Percentiles rank a stretch among this genome's conserved stretches.
These are phyloP conservation scores for Medauroidea extradentata DNA, from an alignment of 1,140 invertebrate species.

Conservation along the genomic window DNA sequence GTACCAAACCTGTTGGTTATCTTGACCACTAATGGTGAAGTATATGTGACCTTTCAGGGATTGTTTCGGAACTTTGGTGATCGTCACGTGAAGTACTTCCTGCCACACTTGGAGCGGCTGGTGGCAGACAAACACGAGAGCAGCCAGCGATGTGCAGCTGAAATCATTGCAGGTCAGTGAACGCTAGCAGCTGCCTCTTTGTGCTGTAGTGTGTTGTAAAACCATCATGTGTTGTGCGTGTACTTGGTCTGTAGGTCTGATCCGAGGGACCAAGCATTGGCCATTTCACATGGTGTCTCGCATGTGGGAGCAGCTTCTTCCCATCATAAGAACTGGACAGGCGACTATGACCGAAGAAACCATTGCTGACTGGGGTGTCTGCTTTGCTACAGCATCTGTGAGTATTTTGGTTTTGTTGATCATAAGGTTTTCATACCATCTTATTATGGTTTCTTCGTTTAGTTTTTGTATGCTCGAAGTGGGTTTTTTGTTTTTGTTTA, in stretches of 20 bases:
- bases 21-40: too few species aligned
- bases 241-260: slow-evolving; percentile 48
- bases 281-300: slow-evolving; percentile 56
- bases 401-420: slow-evolving; percentile 24
- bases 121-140: slow-evolving; percentile 68
- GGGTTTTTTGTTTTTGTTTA: neutral
- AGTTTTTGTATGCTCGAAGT: neutral
- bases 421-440: too few species aligned
- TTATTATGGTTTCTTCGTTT: neutral
- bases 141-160: slow-evolving; percentile 77
- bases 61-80: slow-evolving; percentile 77
- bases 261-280: slow-evolving; percentile 82
- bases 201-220: neutral
- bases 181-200: too few species aligned
- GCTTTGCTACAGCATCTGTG: slow-evolving; percentile 56
- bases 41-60: slow-evolving; percentile 47
- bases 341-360: slow-evolving; percentile 62
- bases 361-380: slow-evolving; percentile 70
- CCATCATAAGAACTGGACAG: slow-evolving; percentile 55
- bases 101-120: slow-evolving; percentile 60
- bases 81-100: slow-evolving; percentile 54
- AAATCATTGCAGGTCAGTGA: slow-evolving; percentile 60
- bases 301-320: slow-evolving; percentile 55
- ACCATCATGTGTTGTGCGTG: neutral
- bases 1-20: too few species aligned